phyloP scores from a whole-genome alignment of 2,888 invertebrate genomes.

The Prosopocoilus inquinatus region DNA sequence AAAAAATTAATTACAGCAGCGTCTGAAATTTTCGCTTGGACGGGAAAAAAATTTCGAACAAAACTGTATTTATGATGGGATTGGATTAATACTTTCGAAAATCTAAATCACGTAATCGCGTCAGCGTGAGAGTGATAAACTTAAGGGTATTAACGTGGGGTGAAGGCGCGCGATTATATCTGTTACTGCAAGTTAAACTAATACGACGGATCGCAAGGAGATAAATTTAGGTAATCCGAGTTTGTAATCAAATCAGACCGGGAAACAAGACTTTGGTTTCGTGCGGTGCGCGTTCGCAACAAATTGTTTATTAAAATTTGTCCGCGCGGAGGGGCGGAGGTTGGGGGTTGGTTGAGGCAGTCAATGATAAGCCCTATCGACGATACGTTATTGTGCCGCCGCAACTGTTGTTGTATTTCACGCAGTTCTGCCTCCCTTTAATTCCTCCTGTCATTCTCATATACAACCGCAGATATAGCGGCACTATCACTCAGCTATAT shows the following conservation, averaged over 20 bases:
- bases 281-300: too few species aligned
- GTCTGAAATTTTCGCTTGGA: too few species aligned
- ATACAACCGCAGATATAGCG: slow-evolving; percentile 13
- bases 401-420: slow-evolving; percentile 17
- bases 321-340: too few species aligned
- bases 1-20: too few species aligned
- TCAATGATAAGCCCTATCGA: slow-evolving; percentile 26
- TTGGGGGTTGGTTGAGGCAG: too few species aligned
- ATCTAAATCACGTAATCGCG: slow-evolving; percentile 18
- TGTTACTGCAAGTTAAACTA: slow-evolving; percentile 11
- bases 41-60: too few species aligned
- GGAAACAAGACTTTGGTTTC: slow-evolving; percentile 2
- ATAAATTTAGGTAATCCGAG: slow-evolving; percentile 11
- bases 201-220: slow-evolving; percentile 7
- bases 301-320: slow-evolving; percentile 28
- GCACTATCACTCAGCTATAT: slow-evolving; percentile 21
- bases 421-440: slow-evolving; percentile 11
- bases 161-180: slow-evolving; percentile 11
- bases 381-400: slow-evolving; percentile 20
- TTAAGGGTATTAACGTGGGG: slow-evolving; percentile 18
- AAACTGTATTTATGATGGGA: too few species aligned
- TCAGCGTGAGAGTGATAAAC: slow-evolving; percentile 16
- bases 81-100: not conserved
- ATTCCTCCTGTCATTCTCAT: slow-evolving; percentile 5
- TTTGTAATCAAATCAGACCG: not conserved